Conservation (phyloP, 2,888 invertebrate genomes). For the Eumerus sabulonum region DNA sequence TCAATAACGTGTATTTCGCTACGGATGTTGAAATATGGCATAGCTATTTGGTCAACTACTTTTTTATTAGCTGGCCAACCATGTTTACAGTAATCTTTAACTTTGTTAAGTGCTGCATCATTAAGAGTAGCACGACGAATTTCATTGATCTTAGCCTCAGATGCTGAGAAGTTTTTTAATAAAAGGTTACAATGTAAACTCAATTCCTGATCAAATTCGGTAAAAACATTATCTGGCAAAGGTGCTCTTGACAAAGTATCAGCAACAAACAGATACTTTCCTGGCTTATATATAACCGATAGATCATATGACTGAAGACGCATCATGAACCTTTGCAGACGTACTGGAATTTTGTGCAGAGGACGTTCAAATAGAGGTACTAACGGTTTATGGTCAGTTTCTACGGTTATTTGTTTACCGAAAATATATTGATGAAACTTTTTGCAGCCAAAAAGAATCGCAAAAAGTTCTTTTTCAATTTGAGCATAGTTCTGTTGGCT, state of each 20-base stretch:
- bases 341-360: too few species aligned
- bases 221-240: too few species aligned
- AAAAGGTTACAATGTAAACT: background rate
- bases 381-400: constrained; percentile 14
- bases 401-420: constrained; percentile 2
- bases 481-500: background rate
- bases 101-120: too few species aligned
- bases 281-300: background rate
- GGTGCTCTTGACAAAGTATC: too few species aligned
- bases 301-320: background rate
- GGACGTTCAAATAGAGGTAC: background rate
- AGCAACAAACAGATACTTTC: too few species aligned
- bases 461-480: constrained; percentile 7
- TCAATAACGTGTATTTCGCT: too few species aligned
- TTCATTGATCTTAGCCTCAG: background rate
- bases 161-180: background rate
- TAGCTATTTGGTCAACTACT: too few species aligned
- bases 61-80: background rate
- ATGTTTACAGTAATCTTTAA: too few species aligned
- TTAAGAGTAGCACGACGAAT: background rate
- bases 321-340: background rate
- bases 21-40: too few species aligned
- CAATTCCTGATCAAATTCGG: too few species aligned
- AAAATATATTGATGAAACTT: constrained; percentile 21
- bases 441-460: background rate